Evolutionary conservation across 2,797 vertebrate species (phyloP).

Genomic region (Megalops cyprinoides): DNA sequence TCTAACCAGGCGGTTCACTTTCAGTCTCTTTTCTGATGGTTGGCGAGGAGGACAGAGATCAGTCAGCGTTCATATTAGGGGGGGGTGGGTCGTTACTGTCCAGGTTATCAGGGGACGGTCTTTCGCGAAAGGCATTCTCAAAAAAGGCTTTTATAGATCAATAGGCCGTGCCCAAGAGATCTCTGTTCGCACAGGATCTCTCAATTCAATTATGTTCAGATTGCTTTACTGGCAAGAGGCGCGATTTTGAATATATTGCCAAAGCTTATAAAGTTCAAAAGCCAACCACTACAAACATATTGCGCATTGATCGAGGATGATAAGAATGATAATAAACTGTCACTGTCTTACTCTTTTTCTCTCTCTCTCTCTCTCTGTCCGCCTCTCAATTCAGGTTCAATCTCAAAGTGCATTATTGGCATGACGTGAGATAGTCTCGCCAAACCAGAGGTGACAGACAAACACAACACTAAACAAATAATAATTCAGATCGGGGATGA

Average conservation of each 20-base stretch:
- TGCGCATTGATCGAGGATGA: background rate
- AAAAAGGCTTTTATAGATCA: background rate
- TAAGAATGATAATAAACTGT: background rate
- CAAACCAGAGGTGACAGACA: background rate
- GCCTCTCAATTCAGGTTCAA: no score
- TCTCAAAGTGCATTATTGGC: no score
- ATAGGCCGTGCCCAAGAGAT: background rate
- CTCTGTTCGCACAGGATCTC: background rate
- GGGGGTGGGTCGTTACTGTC: background rate
- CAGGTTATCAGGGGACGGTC: background rate
- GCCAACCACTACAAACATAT: constrained; percentile 8
- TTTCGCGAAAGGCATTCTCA: background rate
- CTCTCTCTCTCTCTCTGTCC: background rate
- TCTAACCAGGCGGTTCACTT: background rate
- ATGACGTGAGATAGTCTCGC: background rate
- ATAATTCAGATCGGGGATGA: no score
- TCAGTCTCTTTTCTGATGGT: background rate
- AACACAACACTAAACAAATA: no score
- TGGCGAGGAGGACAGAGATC: background rate
- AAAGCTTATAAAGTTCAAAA: background rate
- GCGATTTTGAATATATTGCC: background rate
- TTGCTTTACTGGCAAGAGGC: background rate
- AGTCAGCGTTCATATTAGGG: background rate
- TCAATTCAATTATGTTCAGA: background rate
- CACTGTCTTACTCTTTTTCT: constrained; percentile 19